phyloP scores from a whole-genome alignment of 2,888 invertebrate species.

The Yponomeuta sedellus region DNA sequence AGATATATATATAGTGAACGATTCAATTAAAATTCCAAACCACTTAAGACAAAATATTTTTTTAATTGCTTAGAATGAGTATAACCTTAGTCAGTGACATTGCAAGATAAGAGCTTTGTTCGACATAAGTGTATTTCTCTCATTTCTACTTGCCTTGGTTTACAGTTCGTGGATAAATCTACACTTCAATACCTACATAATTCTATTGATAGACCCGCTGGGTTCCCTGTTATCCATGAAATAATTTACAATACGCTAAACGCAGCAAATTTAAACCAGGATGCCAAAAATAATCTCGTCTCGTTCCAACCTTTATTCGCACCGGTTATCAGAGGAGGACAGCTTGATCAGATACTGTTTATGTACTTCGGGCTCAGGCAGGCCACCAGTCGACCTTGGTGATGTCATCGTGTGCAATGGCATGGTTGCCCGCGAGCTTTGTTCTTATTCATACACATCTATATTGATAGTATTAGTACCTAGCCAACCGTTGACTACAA shows the following conservation, averaged over 20 bases:
- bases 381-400: conserved; percentile 58
- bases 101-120: not conserved
- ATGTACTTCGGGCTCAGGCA: conserved; percentile 15
- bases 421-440: conserved; percentile 32
- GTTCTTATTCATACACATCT: conserved; percentile 27
- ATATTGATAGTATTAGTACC: not conserved
- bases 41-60: not conserved
- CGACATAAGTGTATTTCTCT: too few species aligned
- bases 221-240: not conserved
- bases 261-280: not conserved
- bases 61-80: not conserved
- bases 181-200: not conserved
- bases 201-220: not conserved
- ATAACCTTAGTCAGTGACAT: not conserved
- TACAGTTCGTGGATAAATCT: not conserved
- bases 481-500: too few species aligned
- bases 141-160: not conserved
- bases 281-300: not conserved
- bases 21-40: conserved; percentile 1
- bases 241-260: not conserved
- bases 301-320: conserved; percentile 8
- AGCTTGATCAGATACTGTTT: not conserved
- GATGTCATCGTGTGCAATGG: conserved; percentile 53
- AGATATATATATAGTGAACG: not conserved
- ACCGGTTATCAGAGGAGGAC: conserved; percentile 1